A percentile compares a stretch with the other conserved stretches of the same genome.
Conservation (phyloP, 1,140 invertebrate species). For the Diuraphis noxia region DNA sequence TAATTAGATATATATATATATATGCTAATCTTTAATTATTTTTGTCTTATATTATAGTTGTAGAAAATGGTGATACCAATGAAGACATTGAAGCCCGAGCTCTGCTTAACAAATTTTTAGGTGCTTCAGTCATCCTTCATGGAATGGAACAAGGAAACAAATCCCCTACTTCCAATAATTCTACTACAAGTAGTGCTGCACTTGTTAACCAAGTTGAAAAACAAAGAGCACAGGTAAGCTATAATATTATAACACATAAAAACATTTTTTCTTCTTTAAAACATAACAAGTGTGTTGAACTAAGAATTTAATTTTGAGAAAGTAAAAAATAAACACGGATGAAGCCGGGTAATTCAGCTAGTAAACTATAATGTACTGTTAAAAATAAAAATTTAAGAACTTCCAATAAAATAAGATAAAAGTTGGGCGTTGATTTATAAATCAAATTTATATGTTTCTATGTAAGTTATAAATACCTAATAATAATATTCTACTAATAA, state of each 20-base stretch:
- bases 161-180: not conserved
- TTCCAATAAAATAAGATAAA: not conserved
- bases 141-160: constrained; percentile 65
- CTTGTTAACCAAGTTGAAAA: constrained; percentile 59
- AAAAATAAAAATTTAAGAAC: not conserved
- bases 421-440: not conserved
- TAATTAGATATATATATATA: not conserved
- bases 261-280: too few species aligned
- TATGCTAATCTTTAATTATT: constrained; percentile 5
- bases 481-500: not conserved
- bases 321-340: too few species aligned
- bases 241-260: not conserved
- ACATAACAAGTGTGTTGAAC: too few species aligned
- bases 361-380: not conserved
- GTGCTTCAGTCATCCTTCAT: constrained; percentile 74
- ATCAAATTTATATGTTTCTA: not conserved
- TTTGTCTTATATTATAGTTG: constrained; percentile 60
- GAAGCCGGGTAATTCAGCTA: too few species aligned
- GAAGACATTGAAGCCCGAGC: constrained; percentile 73
- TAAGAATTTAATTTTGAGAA: too few species aligned
- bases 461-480: not conserved
- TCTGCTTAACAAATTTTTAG: constrained; percentile 77
- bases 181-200: constrained; percentile 56
- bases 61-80: constrained; percentile 65
- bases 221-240: constrained; percentile 55